Conservation (phyloP, 2,888 invertebrate genomes). For the Hydropsyche betteni region DNA sequence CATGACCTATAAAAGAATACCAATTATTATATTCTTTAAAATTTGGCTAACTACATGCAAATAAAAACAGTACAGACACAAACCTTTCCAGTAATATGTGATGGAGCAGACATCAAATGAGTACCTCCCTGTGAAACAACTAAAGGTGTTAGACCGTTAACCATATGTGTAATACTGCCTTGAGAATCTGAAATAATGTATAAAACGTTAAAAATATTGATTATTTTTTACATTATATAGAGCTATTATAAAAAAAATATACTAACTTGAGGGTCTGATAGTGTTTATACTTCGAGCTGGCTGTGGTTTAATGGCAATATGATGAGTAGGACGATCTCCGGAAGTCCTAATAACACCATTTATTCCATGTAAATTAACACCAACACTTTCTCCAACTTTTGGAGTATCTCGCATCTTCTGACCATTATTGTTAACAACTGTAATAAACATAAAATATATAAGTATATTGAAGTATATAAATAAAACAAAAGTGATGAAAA, state of each 20-base stretch:
- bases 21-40: slow-evolving; percentile 9
- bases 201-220: background rate
- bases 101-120: slow-evolving; percentile 71
- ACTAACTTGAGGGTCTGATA: slow-evolving; percentile 45
- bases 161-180: slow-evolving; percentile 57
- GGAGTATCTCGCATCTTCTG: slow-evolving; percentile 47
- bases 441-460: background rate
- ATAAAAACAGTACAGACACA: slow-evolving; percentile 47
- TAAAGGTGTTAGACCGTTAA: slow-evolving; percentile 70
- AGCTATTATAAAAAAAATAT: no score
- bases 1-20: slow-evolving; percentile 58
- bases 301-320: slow-evolving; percentile 55
- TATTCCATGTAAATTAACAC: slow-evolving; percentile 30
- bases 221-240: background rate
- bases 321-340: slow-evolving; percentile 58
- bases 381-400: slow-evolving; percentile 44
- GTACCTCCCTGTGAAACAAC: slow-evolving; percentile 73
- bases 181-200: slow-evolving; percentile 44
- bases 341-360: slow-evolving; percentile 34
- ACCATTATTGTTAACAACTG: slow-evolving; percentile 50
- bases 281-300: slow-evolving; percentile 43
- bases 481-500: background rate
- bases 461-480: background rate
- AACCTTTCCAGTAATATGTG: slow-evolving; percentile 75
- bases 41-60: no score